These are phyloP conservation scores for Brachirus orientalis DNA, from an alignment of 2,113 vertebrate genomes.

Conservation along the genomic window DNA sequence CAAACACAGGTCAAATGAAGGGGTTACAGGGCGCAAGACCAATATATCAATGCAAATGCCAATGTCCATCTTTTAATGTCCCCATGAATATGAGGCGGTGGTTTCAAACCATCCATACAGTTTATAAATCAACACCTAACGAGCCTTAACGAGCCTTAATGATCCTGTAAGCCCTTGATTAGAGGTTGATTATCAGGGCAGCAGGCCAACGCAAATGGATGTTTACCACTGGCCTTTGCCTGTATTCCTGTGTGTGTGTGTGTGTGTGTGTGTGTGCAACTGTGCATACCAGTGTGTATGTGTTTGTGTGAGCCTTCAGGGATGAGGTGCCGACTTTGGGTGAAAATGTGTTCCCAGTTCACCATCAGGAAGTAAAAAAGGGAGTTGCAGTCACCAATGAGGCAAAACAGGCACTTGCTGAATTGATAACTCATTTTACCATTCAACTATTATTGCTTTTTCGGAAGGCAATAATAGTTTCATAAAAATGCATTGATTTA, in stretches of 20 bases:
- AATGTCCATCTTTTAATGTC: slow-evolving; percentile 60
- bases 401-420: no score
- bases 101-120: slow-evolving; percentile 50
- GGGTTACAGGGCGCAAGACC: slow-evolving; percentile 20
- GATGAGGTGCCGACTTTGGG: slow-evolving; percentile 43
- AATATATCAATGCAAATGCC: slow-evolving; percentile 62
- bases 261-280: background rate
- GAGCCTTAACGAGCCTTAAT: slow-evolving; percentile 50
- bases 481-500: no score
- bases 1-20: background rate
- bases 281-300: background rate
- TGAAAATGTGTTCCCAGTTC: slow-evolving; percentile 72
- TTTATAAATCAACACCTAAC: slow-evolving; percentile 70
- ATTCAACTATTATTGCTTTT: no score
- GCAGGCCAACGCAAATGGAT: slow-evolving; percentile 39
- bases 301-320: slow-evolving; percentile 17
- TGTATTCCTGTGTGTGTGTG: background rate
- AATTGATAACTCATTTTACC: no score
- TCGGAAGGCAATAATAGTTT: no score
- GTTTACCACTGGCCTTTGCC: slow-evolving; percentile 49
- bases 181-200: slow-evolving; percentile 61
- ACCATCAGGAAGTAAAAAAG: no score
- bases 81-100: slow-evolving; percentile 53
- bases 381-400: no score
- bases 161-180: slow-evolving; percentile 61